Evolutionary conservation across 2,113 vertebrate species (phyloP).

Genomic region (Daubentonia madagascariensis): DNA sequence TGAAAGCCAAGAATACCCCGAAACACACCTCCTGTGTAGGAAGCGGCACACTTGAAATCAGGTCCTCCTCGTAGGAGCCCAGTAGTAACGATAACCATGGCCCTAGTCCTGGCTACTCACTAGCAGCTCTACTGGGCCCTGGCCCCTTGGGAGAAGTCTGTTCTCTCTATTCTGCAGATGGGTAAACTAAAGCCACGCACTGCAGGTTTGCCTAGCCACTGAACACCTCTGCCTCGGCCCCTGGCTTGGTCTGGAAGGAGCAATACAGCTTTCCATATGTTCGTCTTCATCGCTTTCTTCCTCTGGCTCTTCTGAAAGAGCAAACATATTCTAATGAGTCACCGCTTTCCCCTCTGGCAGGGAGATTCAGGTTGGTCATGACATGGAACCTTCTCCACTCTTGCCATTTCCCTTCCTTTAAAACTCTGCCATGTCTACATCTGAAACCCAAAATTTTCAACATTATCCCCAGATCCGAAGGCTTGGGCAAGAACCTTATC

Average conservation of each 20-base stretch:
- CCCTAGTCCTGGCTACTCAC: not conserved
- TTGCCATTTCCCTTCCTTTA: not conserved
- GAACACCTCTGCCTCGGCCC: not conserved
- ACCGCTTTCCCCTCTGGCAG: not conserved
- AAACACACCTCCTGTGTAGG: not conserved
- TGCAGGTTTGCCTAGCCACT: not conserved
- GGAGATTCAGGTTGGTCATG: not conserved
- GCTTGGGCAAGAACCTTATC: not conserved
- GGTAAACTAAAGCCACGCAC: not conserved
- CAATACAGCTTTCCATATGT: not conserved
- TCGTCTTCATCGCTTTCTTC: not conserved
- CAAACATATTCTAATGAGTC: not conserved
- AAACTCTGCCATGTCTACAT: not conserved
- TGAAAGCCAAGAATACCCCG: slow-evolving; percentile 36
- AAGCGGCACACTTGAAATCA: not conserved
- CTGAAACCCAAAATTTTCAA: not conserved
- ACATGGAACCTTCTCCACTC: not conserved
- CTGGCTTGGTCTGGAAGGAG: not conserved
- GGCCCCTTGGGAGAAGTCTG: not conserved
- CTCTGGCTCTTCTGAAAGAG: slow-evolving; percentile 24
- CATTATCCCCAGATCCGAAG: not conserved
- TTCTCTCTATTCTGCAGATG: not conserved
- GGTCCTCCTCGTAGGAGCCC: not conserved
- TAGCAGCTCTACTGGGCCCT: not conserved
- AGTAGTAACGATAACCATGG: not conserved